phyloP scores from a whole-genome alignment of 1,140 invertebrate species.

The Scaptomyza hsui region DNA sequence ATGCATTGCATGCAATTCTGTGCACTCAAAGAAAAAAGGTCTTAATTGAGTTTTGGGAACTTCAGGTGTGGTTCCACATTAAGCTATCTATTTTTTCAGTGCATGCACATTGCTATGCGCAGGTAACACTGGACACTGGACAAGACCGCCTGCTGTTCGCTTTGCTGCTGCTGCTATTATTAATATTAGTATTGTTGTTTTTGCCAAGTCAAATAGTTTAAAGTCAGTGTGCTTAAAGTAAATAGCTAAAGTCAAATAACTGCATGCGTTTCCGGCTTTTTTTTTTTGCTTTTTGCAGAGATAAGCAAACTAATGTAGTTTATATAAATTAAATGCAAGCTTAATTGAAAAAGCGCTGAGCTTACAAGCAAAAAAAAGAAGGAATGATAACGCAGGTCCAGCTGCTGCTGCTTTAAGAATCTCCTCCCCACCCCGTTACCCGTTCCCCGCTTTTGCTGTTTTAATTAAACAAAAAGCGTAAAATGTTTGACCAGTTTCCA shows the following conservation, averaged over 20 bases:
- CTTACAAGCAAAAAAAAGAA: conserved; percentile 8
- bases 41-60: background rate
- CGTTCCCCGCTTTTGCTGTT: conserved; percentile 64
- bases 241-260: conserved; percentile 52
- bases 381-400: background rate
- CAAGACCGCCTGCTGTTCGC: background rate
- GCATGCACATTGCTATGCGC: conserved; percentile 59
- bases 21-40: conserved; percentile 6
- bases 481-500: conserved; percentile 71
- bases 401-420: conserved; percentile 21
- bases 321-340: conserved; percentile 66
- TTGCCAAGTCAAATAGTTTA: conserved; percentile 19
- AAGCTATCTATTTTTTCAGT: background rate
- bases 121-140: conserved; percentile 35
- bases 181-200: background rate
- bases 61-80: too few relatives aligned
- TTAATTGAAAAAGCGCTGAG: conserved; percentile 75
- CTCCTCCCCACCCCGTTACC: background rate
- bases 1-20: conserved; percentile 61
- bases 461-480: conserved; percentile 81
- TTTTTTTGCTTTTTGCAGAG: conserved; percentile 1
- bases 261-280: conserved; percentile 33
- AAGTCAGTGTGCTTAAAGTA: conserved; percentile 26
- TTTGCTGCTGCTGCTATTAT: background rate
- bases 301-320: conserved; percentile 51